phyloP scores from a whole-genome alignment of 2,113 vertebrate genomes.

The Gobio gobio region DNA sequence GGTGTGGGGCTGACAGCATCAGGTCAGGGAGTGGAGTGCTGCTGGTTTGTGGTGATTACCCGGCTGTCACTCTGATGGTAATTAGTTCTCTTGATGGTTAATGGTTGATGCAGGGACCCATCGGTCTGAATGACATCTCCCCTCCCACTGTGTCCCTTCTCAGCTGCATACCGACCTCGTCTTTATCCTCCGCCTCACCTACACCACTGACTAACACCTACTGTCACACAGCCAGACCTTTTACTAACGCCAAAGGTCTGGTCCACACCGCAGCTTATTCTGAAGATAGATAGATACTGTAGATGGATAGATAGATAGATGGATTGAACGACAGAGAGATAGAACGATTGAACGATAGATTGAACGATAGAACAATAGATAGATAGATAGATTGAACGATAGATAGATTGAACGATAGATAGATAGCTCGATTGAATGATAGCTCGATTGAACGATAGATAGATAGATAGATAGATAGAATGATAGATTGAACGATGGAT shows the following conservation, averaged over 20 bases:
- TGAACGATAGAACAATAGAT: background rate
- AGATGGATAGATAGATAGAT: too few species aligned
- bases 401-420: too few species aligned
- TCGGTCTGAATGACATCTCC: constrained; percentile 53
- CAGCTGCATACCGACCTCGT: constrained; percentile 1
- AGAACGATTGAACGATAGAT: too few species aligned
- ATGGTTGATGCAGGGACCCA: constrained; percentile 59
- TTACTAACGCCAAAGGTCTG: background rate
- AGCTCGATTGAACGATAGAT: too few species aligned
- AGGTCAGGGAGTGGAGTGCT: constrained; percentile 44
- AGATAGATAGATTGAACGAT: background rate
- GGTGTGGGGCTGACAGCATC: constrained; percentile 37
- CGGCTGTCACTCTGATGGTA: constrained; percentile 70
- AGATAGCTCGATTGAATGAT: too few species aligned
- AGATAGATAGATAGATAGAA: too few species aligned
- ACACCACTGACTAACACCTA: background rate
- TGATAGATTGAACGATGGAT: too few species aligned
- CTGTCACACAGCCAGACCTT: background rate
- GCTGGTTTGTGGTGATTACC: constrained; percentile 68
- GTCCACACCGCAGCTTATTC: background rate
- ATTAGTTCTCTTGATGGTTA: constrained; percentile 71
- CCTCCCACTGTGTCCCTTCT: constrained; percentile 21
- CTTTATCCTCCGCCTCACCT: background rate
- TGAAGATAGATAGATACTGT: rapidly evolving
- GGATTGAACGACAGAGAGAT: rapidly evolving